These are phyloP conservation scores for Rhabdomys pumilio DNA, from an alignment of 2,797 vertebrate genomes.

Conservation along the genomic window DNA sequence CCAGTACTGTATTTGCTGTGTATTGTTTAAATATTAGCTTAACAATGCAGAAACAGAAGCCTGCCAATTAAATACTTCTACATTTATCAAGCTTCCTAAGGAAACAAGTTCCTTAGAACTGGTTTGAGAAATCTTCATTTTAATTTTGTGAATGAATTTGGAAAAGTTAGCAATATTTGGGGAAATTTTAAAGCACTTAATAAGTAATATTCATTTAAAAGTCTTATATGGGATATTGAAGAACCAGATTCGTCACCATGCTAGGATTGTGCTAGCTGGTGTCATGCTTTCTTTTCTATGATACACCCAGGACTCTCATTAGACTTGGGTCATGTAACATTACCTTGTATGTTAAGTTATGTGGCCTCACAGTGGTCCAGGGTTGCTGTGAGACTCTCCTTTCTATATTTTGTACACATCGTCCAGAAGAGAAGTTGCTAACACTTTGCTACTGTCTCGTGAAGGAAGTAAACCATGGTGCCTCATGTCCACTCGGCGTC, in stretches of 20 bases:
- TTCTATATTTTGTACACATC: neutral
- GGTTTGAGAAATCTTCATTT: constrained; percentile 57
- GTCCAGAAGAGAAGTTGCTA: constrained; percentile 12
- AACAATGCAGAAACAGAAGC: constrained; percentile 27
- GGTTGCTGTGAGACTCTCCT: constrained; percentile 25
- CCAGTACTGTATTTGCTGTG: constrained; percentile 31
- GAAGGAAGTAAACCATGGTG: constrained; percentile 39
- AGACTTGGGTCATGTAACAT: neutral
- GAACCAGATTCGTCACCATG: neutral
- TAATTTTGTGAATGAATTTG: constrained; percentile 69
- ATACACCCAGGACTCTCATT: neutral
- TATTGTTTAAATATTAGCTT: constrained; percentile 6
- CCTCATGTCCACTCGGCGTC: neutral
- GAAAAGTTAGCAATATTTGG: constrained; percentile 44
- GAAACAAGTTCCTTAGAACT: neutral
- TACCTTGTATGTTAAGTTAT: constrained; percentile 51
- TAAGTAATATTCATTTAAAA: constrained; percentile 28
- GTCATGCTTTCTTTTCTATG: neutral
- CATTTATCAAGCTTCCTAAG: constrained; percentile 67
- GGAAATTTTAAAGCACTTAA: constrained; percentile 44
- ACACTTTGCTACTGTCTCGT: neutral
- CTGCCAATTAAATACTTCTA: constrained; percentile 45
- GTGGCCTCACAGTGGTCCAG: neutral
- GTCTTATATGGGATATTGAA: neutral
- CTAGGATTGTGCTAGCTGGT: constrained; percentile 5